Percentiles rank a stretch among this genome's conserved stretches.
These are phyloP conservation scores for Sylvicola fuscatus DNA, from an alignment of 2,888 invertebrate genomes.

Conservation along the genomic window DNA sequence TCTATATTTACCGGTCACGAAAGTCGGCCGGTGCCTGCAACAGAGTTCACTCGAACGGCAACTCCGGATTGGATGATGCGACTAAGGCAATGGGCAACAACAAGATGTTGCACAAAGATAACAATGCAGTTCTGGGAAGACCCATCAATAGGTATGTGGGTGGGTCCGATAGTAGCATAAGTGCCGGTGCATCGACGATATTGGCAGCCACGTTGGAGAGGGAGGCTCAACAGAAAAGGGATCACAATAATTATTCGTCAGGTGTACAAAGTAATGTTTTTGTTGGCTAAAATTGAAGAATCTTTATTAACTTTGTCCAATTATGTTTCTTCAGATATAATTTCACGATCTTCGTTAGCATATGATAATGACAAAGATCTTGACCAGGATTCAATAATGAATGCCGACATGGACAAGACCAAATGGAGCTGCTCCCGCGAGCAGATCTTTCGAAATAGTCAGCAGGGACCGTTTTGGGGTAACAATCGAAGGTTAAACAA, in stretches of 20 bases:
- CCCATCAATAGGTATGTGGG: slow-evolving; percentile 24
- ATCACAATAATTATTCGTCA: slow-evolving; percentile 27
- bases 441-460: not conserved
- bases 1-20: slow-evolving; percentile 53
- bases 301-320: no score
- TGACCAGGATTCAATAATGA: no score
- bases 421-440: not conserved
- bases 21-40: slow-evolving; percentile 17
- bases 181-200: slow-evolving; percentile 36
- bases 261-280: slow-evolving; percentile 33
- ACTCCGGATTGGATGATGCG: slow-evolving; percentile 7
- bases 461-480: not conserved
- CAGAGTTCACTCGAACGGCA: slow-evolving; percentile 17
- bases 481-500: not conserved
- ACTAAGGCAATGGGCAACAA: slow-evolving; percentile 12
- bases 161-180: slow-evolving; percentile 32
- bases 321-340: slow-evolving; percentile 28
- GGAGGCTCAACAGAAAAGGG: slow-evolving; percentile 21
- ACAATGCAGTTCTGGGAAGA: slow-evolving; percentile 14
- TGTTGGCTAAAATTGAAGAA: no score
- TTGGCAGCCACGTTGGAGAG: slow-evolving; percentile 29
- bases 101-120: slow-evolving; percentile 9
- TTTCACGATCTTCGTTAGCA: slow-evolving; percentile 14
- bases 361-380: not conserved
- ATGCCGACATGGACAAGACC: not conserved